A percentile compares a stretch with the other conserved stretches of the same genome.
phyloP scores from a whole-genome alignment of 2,797 vertebrate species.

The Heterohyrax brucei region DNA sequence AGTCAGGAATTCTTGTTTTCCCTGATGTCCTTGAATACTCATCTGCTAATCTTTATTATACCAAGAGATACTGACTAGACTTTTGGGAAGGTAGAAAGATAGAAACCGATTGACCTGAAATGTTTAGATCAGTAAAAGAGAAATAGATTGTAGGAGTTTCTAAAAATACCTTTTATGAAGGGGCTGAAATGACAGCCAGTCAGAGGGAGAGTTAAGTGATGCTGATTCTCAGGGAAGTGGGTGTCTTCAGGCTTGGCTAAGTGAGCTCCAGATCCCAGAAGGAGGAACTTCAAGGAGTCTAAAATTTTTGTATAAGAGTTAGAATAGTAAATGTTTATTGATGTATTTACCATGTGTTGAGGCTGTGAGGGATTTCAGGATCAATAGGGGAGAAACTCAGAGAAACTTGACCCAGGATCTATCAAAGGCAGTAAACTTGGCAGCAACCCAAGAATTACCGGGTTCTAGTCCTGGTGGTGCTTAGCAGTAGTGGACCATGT shows the following conservation, averaged over 20 bases:
- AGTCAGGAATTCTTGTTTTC: neutral
- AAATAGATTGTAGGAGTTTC: neutral
- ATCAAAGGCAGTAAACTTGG: neutral
- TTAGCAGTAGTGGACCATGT: neutral
- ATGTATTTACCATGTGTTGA: slow-evolving; percentile 21
- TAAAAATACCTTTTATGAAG: neutral
- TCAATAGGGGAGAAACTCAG: slow-evolving; percentile 5
- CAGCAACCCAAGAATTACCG: neutral
- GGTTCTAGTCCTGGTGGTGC: neutral
- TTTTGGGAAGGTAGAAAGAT: slow-evolving; percentile 54
- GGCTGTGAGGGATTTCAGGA: neutral
- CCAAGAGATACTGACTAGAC: neutral
- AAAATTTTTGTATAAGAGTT: slow-evolving; percentile 20
- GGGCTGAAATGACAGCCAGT: neutral
- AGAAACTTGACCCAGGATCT: slow-evolving; percentile 27
- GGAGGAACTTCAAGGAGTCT: slow-evolving; percentile 20
- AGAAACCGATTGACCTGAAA: slow-evolving; percentile 36
- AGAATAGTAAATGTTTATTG: slow-evolving; percentile 11
- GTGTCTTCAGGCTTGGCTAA: neutral
- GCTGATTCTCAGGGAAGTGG: neutral
- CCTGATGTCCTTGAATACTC: neutral
- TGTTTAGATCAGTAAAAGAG: slow-evolving; percentile 54
- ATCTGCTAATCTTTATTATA: slow-evolving; percentile 62
- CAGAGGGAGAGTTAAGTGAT: slow-evolving; percentile 32
- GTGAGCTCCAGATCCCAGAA: neutral